Conservation (phyloP, 2,888 invertebrate genomes). For the Limnephilus marmoratus region DNA sequence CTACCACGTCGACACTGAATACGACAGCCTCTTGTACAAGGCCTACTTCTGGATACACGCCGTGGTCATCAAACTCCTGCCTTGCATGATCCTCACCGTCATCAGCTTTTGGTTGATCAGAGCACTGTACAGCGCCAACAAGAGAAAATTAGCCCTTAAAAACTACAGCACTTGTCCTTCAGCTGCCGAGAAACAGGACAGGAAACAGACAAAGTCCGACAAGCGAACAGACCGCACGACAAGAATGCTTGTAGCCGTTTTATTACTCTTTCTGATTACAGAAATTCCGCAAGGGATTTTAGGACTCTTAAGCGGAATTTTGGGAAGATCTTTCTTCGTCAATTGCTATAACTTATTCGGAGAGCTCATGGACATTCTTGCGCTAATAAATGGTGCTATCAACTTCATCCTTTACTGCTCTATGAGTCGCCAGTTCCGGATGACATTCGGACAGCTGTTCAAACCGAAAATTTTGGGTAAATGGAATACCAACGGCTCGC, state of each 20-base stretch:
- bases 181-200: slow-evolving; percentile 67
- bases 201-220: slow-evolving; percentile 80
- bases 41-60: slow-evolving; percentile 90
- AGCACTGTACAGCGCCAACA: slow-evolving; percentile 86
- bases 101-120: slow-evolving; percentile 84
- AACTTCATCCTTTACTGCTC: slow-evolving; percentile 96
- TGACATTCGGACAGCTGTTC: slow-evolving; percentile 85
- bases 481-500: slow-evolving; percentile 78
- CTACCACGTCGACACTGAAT: slow-evolving; percentile 77
- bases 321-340: slow-evolving; percentile 85
- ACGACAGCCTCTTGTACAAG: slow-evolving; percentile 80
- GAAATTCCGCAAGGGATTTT: slow-evolving; percentile 91
- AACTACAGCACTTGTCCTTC: slow-evolving; percentile 79
- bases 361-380: slow-evolving; percentile 93
- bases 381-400: slow-evolving; percentile 93
- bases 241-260: slow-evolving; percentile 90
- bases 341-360: slow-evolving; percentile 89
- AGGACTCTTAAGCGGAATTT: slow-evolving; percentile 83
- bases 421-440: slow-evolving; percentile 95
- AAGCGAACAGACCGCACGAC: slow-evolving; percentile 92
- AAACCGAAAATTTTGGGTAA: slow-evolving; percentile 80
- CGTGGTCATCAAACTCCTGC: slow-evolving; percentile 87
- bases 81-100: slow-evolving; percentile 86
- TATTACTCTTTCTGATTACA: slow-evolving; percentile 90
- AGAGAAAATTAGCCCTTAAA: slow-evolving; percentile 83